Percentiles rank a stretch among this genome's conserved stretches.
Evolutionary conservation across 2,797 vertebrate genomes (phyloP).

Genomic region (Ceyx erithaca): DNA sequence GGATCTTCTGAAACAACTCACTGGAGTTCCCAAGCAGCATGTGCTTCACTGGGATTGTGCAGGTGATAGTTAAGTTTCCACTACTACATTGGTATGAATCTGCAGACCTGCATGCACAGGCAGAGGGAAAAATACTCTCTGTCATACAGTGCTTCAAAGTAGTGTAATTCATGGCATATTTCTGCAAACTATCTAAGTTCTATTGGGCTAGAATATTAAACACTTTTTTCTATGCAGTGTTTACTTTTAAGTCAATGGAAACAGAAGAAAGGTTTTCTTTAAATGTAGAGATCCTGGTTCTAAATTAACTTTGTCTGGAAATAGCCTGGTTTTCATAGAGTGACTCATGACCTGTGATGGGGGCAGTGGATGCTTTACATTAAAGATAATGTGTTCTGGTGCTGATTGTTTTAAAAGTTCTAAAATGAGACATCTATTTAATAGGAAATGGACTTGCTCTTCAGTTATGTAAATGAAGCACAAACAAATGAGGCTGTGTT

Average conservation of each 20-base stretch:
- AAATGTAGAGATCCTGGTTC: not conserved
- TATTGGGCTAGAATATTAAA: not conserved
- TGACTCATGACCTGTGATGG: not conserved
- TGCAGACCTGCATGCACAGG: not conserved
- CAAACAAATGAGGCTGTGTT: not conserved
- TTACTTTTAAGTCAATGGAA: not conserved
- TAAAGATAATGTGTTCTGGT: not conserved
- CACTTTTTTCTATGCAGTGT: not conserved
- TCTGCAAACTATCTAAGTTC: not conserved
- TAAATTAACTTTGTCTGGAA: not conserved
- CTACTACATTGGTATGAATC: fast-evolving
- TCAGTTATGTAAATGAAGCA: not conserved
- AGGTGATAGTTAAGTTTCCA: not conserved
- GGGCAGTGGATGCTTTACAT: not conserved
- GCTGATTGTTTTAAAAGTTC: not conserved
- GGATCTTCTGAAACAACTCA: not conserved
- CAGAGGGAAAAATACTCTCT: not conserved
- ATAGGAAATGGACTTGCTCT: not conserved
- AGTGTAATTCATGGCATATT: not conserved
- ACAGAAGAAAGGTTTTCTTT: not conserved
- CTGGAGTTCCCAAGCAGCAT: fast-evolving
- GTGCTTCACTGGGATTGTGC: not conserved
- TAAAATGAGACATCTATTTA: not conserved
- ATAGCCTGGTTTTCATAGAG: not conserved
- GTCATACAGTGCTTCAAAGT: not conserved